Percentiles rank a stretch among this genome's conserved stretches.
Evolutionary conservation across 2,888 invertebrate species (phyloP).

Genomic region (Philhelius pedissequus): DNA sequence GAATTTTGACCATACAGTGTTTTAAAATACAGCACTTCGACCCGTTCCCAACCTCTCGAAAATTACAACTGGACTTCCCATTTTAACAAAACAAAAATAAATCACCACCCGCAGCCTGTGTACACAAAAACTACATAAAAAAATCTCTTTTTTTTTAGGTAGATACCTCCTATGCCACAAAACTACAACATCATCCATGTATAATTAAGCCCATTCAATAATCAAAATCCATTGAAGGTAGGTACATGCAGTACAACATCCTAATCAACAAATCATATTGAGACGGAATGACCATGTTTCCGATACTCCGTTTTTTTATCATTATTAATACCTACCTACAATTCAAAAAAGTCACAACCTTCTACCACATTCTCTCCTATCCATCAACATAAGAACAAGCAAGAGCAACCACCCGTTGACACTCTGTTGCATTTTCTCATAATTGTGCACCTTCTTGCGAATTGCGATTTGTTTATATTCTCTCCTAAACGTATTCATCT

Average conservation of each 20-base stretch:
- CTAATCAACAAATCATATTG: conserved; percentile 26
- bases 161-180: conserved; percentile 7
- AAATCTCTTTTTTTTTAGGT: conserved; percentile 32
- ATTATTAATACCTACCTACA: no score
- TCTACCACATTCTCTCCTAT: not conserved
- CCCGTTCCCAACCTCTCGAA: no score
- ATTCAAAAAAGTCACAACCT: no score
- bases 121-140: conserved; percentile 26
- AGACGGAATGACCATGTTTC: conserved; percentile 41
- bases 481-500: not conserved
- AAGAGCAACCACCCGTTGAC: conserved; percentile 56
- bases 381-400: not conserved
- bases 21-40: no score
- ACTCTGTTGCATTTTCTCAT: conserved; percentile 61
- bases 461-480: conserved; percentile 63
- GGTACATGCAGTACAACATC: not conserved
- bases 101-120: not conserved
- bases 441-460: conserved; percentile 33
- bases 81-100: no score
- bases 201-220: conserved; percentile 51
- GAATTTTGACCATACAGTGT: no score
- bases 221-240: conserved; percentile 10
- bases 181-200: conserved; percentile 37
- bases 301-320: no score
- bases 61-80: no score